These are phyloP conservation scores for Monopterus albus DNA, from an alignment of 2,113 vertebrate genomes.

Conservation along the genomic window DNA sequence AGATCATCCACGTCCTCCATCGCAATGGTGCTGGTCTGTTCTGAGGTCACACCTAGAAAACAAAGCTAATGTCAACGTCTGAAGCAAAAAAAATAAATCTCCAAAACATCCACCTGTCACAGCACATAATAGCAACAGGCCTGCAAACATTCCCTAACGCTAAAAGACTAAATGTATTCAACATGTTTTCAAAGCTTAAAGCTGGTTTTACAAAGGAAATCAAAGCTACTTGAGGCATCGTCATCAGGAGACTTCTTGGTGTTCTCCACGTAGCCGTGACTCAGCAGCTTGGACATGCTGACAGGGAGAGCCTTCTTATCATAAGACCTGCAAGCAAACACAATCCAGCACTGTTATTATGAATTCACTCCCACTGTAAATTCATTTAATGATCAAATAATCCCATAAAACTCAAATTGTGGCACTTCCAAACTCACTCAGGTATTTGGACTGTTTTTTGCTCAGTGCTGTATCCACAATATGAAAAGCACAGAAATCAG, in stretches of 20 bases:
- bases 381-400: not conserved
- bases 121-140: too few species aligned
- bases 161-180: too few species aligned
- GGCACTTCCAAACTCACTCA: too few species aligned
- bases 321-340: slow-evolving; percentile 64
- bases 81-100: not conserved
- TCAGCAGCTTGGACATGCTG: slow-evolving; percentile 84
- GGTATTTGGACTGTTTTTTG: not conserved
- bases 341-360: not conserved
- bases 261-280: slow-evolving; percentile 81
- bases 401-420: not conserved
- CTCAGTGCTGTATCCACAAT: too few species aligned
- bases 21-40: slow-evolving; percentile 79
- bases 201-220: too few species aligned
- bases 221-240: slow-evolving; percentile 82
- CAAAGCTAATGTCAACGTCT: not conserved
- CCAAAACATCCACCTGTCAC: too few species aligned
- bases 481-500: too few species aligned
- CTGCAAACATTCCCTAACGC: too few species aligned
- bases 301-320: slow-evolving; percentile 79
- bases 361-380: not conserved
- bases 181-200: too few species aligned
- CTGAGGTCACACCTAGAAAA: slow-evolving; percentile 78
- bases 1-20: slow-evolving; percentile 79
- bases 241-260: slow-evolving; percentile 78